These are phyloP conservation scores for Prionchulus punctatus DNA, from an alignment of 2,888 invertebrate species.

Conservation along the genomic window DNA sequence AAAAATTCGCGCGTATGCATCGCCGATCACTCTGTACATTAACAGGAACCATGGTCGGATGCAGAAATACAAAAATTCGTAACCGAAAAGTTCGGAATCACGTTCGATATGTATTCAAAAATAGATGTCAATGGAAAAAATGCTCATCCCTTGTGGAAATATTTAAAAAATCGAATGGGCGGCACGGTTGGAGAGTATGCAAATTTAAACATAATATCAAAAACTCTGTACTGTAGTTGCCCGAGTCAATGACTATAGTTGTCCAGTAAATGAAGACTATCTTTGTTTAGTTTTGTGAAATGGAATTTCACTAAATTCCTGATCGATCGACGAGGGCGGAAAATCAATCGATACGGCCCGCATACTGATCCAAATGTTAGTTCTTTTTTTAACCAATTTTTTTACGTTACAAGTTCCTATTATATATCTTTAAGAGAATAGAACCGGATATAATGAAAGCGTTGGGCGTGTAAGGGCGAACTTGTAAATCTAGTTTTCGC, in stretches of 20 bases:
- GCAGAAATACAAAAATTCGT: conserved; percentile 50
- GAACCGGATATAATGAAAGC: too few relatives aligned
- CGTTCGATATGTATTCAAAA: conserved; percentile 46
- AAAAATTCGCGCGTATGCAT: too few relatives aligned
- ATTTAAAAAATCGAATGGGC: conserved; percentile 46
- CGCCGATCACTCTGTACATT: too few relatives aligned
- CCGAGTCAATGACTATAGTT: too few relatives aligned
- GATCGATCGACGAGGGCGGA: conserved; percentile 53
- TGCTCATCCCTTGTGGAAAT: conserved; percentile 52
- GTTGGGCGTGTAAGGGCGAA: too few relatives aligned
- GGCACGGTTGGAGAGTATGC: conserved; percentile 41
- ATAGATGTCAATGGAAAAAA: conserved; percentile 54
- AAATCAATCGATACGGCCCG: conserved; percentile 51
- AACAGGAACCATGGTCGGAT: conserved; percentile 51
- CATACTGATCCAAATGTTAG: conserved; percentile 36
- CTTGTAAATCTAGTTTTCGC: too few relatives aligned
- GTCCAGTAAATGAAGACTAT: too few relatives aligned
- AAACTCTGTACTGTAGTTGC: too few relatives aligned
- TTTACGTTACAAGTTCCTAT: too few relatives aligned
- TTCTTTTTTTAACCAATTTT: too few relatives aligned
- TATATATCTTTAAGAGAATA: too few relatives aligned
- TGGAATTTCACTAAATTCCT: conserved; percentile 83
- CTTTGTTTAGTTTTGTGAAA: conserved; percentile 48
- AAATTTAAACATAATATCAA: too few relatives aligned
- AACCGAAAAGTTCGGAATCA: conserved; percentile 35